Percentiles rank a stretch among this genome's conserved stretches.
Conservation (phyloP, 1,140 invertebrate species). For the Nylanderia fulva region DNA sequence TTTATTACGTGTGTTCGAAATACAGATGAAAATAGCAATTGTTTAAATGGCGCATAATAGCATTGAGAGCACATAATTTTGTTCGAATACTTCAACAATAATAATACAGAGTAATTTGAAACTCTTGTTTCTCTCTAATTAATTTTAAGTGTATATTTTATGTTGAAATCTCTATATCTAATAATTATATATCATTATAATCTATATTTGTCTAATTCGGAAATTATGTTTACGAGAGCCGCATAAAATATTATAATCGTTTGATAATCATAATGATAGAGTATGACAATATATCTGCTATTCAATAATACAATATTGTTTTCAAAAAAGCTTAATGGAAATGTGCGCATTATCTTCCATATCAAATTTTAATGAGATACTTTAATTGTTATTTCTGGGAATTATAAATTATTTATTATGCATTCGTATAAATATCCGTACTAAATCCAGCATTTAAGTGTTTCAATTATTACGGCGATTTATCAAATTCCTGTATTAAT, state of each 20-base stretch:
- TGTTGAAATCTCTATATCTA: neutral
- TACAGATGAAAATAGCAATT: neutral
- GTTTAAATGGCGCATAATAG: neutral
- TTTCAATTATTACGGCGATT: neutral
- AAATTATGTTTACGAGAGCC: neutral
- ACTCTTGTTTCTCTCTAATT: neutral
- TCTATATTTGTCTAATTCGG: neutral
- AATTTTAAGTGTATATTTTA: neutral
- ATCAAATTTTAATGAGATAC: slow-evolving; percentile 17
- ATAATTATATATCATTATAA: neutral
- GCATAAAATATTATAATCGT: neutral
- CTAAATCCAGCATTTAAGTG: slow-evolving; percentile 1
- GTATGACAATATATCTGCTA: neutral
- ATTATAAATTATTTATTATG: slow-evolving; percentile 18
- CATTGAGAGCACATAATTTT: too few species aligned
- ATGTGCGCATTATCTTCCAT: slow-evolving; percentile 5
- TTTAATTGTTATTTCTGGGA: neutral
- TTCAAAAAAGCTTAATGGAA: neutral
- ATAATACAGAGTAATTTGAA: neutral
- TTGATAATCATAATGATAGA: neutral
- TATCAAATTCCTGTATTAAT: slow-evolving; percentile 38
- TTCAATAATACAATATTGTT: slow-evolving; percentile 3
- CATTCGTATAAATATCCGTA: neutral
- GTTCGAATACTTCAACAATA: neutral
- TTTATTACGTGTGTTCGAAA: neutral